Conservation (phyloP, 2,888 invertebrate genomes). For the Rhyacophila evoluta region DNA sequence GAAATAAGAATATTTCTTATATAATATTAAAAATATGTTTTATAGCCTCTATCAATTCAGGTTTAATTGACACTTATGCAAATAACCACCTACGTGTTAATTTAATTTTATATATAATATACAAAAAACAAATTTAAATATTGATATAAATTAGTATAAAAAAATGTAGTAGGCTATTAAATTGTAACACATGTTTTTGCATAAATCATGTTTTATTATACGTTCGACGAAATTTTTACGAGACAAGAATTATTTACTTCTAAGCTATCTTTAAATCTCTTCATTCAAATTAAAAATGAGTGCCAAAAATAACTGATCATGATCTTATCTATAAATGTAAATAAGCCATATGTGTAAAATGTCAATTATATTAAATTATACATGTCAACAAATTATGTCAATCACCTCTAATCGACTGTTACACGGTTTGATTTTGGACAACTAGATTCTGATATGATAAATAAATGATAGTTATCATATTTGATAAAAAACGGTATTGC, state of each 20-base stretch:
- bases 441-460: constrained; percentile 3
- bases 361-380: constrained; percentile 12
- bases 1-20: too few relatives aligned
- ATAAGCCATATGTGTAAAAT: constrained; percentile 16
- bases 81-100: background rate
- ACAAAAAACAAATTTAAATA: too few relatives aligned
- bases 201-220: constrained; percentile 12
- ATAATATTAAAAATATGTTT: too few relatives aligned
- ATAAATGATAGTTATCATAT: background rate
- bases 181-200: constrained; percentile 4
- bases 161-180: background rate
- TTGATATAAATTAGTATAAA: background rate
- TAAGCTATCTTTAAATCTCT: background rate
- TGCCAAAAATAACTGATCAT: constrained; percentile 1
- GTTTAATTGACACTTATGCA: background rate
- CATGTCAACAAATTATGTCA: constrained; percentile 19
- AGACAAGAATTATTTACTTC: constrained; percentile 19
- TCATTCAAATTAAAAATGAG: background rate
- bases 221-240: constrained; percentile 10
- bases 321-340: constrained; percentile 12
- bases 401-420: background rate
- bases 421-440: background rate
- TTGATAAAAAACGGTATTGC: background rate
- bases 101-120: too few relatives aligned
- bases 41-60: too few relatives aligned